Base-by-base conservation (phyloP, 2,113 vertebrate genomes). In the Phoenicopterus ruber region DNA sequence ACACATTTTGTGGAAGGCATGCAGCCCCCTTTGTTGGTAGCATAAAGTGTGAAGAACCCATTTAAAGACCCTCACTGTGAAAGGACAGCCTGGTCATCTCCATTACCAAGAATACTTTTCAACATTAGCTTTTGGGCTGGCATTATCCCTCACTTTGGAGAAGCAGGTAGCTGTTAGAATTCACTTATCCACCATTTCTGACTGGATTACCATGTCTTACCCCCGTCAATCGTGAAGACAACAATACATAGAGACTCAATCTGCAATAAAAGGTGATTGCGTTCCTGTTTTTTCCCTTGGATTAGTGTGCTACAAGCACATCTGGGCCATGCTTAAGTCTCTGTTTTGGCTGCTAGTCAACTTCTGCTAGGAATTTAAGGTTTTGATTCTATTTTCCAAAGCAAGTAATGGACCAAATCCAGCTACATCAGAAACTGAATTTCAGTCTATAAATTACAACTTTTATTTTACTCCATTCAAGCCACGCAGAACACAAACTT, bases 181-280 rank as follows among this genome's bases (percentile, higher is more conserved):
- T 65, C 19, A 44, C 1, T 1, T 25, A 29, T 38, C 38, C 28
- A 22, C 21, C 2, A 1, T 40, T 91, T 62, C 24, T 66, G 50
- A 5, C 14, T 72, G 17, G 18, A 42, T 88, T 79, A 25, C 10
- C 0, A 0, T 16, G 16, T 38, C 1, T 71, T 34, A 52, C 8
- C 25, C 18, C 52, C 66, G 19, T 7, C 18, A 58, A 1, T 11
- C 36, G 6, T 71, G 38, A 34, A 80, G 22, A 25, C 17, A 71
- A 2, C 54, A 58, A 66, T 12, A 46, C 9, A 26, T 2, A 32
- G 28, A 73, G 5, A 36, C 13, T 57, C 36, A 19, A 22, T 49
- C 9, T 76, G n/a, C 12, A 67, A 19, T 25, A 50, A 49, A 72
- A 52, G 4, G 6, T 38, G 9, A 28, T 50, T 86, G 72, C 77